Conservation (phyloP, 2,888 invertebrate species). For the Netelia melanura region DNA sequence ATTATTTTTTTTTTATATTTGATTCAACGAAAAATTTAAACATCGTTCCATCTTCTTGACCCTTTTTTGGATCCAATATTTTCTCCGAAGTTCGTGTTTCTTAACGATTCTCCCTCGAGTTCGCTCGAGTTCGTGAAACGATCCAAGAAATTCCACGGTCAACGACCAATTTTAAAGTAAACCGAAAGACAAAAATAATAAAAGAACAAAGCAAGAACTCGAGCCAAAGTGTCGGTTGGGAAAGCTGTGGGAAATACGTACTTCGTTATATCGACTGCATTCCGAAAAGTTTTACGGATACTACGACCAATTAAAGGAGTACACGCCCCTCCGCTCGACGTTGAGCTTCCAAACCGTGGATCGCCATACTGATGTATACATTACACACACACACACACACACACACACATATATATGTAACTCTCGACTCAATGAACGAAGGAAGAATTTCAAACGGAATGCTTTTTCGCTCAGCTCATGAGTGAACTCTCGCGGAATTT, state of each 20-base stretch:
- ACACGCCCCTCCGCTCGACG: not conserved
- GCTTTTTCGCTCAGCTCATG: constrained; percentile 31
- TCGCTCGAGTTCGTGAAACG: not conserved
- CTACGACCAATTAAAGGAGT: constrained; percentile 58
- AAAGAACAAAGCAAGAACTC: not conserved
- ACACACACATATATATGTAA: too few relatives aligned
- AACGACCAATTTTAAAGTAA: constrained; percentile 23
- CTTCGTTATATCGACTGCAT: not conserved
- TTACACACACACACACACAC: too few relatives aligned
- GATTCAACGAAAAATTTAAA: not conserved
- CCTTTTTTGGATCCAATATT: too few relatives aligned
- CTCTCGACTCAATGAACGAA: constrained; percentile 58
- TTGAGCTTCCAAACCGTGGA: too few relatives aligned
- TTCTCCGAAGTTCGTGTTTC: too few relatives aligned
- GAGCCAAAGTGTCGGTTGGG: constrained; percentile 14
- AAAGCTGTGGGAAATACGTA: constrained; percentile 1
- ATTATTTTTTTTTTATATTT: not conserved
- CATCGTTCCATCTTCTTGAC: too few relatives aligned
- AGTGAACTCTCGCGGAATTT: constrained; percentile 65
- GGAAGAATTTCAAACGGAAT: constrained; percentile 65
- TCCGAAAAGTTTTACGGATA: constrained; percentile 50
- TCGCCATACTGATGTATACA: too few relatives aligned
- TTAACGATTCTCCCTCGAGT: too few relatives aligned
- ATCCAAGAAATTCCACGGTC: constrained; percentile 41
- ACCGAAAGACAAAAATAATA: not conserved